Percentiles rank a stretch among this genome's conserved stretches.
Evolutionary conservation across 2,113 vertebrate species (phyloP).

Genomic region (Cyphomyrus discorhynchus): DNA sequence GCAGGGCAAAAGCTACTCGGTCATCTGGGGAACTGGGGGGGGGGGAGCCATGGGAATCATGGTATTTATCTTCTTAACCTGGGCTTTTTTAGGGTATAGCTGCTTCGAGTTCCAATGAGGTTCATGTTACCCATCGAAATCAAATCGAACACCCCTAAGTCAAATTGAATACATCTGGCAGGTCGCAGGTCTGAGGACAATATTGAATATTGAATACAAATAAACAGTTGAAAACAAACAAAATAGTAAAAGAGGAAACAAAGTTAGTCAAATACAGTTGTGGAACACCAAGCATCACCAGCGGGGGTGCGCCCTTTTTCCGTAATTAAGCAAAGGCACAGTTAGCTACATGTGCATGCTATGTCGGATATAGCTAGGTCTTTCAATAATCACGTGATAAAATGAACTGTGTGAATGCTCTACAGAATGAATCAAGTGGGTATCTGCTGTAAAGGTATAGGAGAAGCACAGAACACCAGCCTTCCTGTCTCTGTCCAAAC

Average conservation of each 20-base stretch:
- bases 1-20: background rate
- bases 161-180: background rate
- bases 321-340: background rate
- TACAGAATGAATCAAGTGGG: background rate
- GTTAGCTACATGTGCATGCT: background rate
- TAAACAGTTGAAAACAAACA: background rate
- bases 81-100: background rate
- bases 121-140: background rate
- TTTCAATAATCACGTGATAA: background rate
- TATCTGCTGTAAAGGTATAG: background rate
- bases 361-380: background rate
- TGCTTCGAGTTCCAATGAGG: background rate
- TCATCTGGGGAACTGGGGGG: background rate
- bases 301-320: background rate
- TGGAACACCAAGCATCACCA: background rate
- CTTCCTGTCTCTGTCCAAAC: background rate
- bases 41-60: background rate
- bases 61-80: background rate
- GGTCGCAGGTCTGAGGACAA: background rate
- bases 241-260: no score
- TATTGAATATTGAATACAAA: background rate
- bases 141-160: background rate
- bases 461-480: background rate
- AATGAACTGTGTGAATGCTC: background rate
- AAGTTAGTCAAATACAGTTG: background rate